Evolutionary conservation across 2,888 invertebrate species (phyloP), one percentile per base, ranked within the genome.

Genomic region (Morpho helenor): DNA sequence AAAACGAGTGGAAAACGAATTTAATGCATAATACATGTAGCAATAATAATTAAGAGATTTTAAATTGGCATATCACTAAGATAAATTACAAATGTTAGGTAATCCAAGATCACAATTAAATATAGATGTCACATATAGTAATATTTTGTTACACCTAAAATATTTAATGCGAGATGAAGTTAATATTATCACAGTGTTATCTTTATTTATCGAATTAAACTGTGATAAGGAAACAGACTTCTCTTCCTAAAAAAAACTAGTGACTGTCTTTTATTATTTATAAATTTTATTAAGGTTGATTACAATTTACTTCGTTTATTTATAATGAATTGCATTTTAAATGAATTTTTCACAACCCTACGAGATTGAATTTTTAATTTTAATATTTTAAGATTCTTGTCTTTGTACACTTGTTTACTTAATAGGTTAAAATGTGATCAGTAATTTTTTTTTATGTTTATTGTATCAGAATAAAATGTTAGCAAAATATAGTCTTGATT

Each of bases 151-250:
- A 16, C 5, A 41, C 40, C 9, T 39, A 42, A 51, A 43, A 51
- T n/a, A 52, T 45, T 52, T 45, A 51, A 40, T 9, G 9, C 7
- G 39, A 43, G n/a, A 39, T 23, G 23, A 52, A 31, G 16, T 9
- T 40, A 23, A 50, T 50, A 23, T 48, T 43, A 48, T 48, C 54
- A 45, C 59, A 48, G 51, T 53, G 57, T 64, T 60, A 59, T 64
- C 42, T 71, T 16, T 40, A 23, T 48, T 48, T 71, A 69, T 76
- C 73, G 74, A 79, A 80, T 80, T 80, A 73, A 75, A 76, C 82
- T 84, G 84, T 84, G 84, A 84, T 84, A 79, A 42, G 48, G 16
- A 74, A 49, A 66, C 61, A 46, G 53, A 55, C 47, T 54, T 42
- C 50, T 43, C 46, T 54, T 51, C 53, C 42, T 46, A 54, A 45